Evolutionary conservation across 1,140 invertebrate species (phyloP).

Genomic region (Aplysia californica): DNA sequence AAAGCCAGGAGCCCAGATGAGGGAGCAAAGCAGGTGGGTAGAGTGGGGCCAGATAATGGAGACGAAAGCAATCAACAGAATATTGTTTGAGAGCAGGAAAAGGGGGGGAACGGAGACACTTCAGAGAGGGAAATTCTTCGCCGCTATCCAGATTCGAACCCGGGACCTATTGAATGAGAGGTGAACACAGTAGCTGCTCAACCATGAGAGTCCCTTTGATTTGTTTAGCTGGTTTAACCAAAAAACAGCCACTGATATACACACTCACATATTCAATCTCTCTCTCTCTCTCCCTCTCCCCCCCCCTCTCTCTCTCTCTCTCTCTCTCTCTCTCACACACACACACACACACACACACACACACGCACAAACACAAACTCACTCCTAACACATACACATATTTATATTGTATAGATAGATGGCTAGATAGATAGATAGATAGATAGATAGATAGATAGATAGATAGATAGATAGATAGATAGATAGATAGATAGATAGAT

Average conservation of each 20-base stretch:
- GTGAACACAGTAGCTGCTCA: too few relatives aligned
- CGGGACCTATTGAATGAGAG: too few relatives aligned
- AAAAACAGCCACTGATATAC: not conserved
- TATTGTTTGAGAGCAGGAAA: too few relatives aligned
- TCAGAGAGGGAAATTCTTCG: too few relatives aligned
- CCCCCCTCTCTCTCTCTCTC: not conserved
- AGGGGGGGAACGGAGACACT: too few relatives aligned
- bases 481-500: not conserved
- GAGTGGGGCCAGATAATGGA: too few relatives aligned
- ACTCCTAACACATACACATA: not conserved
- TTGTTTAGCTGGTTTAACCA: not conserved
- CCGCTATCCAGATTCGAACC: too few relatives aligned
- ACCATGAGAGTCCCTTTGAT: not conserved
- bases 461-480: not conserved
- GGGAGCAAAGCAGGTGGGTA: too few relatives aligned
- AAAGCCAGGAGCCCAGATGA: too few relatives aligned
- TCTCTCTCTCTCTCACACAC: not conserved
- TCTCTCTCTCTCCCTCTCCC: not conserved
- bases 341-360: slow-evolving; percentile 1
- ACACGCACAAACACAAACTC: not conserved
- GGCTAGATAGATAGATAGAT: not conserved
- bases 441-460: not conserved
- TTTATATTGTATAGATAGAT: not conserved
- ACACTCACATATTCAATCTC: not conserved
- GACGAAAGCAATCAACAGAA: too few relatives aligned